Evolutionary conservation across 2,113 vertebrate species (phyloP).

Genomic region (Crotalus viridis): DNA sequence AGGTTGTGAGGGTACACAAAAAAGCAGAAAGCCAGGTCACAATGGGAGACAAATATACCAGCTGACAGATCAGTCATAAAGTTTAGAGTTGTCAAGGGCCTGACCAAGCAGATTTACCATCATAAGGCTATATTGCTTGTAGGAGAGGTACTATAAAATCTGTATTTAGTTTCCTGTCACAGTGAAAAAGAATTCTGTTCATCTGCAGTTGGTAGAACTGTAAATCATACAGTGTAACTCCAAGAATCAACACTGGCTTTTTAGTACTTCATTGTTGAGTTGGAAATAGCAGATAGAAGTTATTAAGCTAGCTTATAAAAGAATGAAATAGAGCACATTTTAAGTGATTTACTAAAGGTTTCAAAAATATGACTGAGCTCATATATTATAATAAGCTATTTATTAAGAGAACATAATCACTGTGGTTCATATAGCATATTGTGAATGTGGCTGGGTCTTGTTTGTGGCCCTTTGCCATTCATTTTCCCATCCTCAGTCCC

Average conservation of each 20-base stretch:
- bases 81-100: neutral
- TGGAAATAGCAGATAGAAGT: neutral
- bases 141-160: neutral
- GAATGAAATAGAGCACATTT: neutral
- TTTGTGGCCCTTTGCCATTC: neutral
- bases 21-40: neutral
- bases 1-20: neutral
- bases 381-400: neutral
- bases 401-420: neutral
- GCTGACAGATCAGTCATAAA: neutral
- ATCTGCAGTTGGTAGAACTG: neutral
- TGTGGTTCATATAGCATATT: neutral
- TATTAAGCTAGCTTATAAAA: neutral
- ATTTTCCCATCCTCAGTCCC: neutral
- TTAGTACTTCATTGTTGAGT: neutral
- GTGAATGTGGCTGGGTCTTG: neutral
- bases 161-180: neutral
- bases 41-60: neutral
- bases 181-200: neutral
- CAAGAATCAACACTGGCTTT: neutral
- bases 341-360: neutral
- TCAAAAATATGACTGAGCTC: neutral
- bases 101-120: neutral
- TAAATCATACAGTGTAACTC: neutral
- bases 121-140: neutral